A percentile compares a stretch with the other conserved stretches of the same genome.
These are phyloP conservation scores for Deilephila porcellus DNA, from an alignment of 2,888 invertebrate species.

Conservation along the genomic window DNA sequence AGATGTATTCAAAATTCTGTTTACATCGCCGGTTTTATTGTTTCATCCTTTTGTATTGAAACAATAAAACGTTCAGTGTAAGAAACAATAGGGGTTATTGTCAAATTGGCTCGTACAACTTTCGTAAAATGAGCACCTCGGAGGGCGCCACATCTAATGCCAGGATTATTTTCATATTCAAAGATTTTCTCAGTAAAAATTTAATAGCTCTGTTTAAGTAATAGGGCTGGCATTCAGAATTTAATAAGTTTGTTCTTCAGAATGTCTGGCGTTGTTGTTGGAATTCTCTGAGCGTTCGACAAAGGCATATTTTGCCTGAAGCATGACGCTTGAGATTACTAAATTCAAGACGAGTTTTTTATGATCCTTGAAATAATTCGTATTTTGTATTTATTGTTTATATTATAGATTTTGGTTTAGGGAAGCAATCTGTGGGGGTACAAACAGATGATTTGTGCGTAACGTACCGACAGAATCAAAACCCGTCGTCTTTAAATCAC, in stretches of 20 bases:
- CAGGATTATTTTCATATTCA: conserved; percentile 8
- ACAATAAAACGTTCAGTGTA: conserved; percentile 14
- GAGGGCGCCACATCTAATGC: neutral
- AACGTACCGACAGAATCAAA: too few species aligned
- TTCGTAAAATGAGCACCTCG: neutral
- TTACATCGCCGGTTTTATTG: conserved; percentile 7
- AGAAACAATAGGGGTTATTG: conserved; percentile 8
- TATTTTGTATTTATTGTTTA: neutral
- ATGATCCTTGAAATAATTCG: neutral
- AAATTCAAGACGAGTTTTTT: neutral
- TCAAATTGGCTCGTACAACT: conserved; percentile 12
- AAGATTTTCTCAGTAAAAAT: neutral
- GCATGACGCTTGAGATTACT: neutral
- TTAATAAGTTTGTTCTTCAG: neutral
- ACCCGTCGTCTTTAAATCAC: too few species aligned
- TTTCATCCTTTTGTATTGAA: conserved; percentile 11
- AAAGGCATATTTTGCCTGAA: conserved; percentile 5
- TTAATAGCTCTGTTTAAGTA: neutral
- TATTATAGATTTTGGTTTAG: neutral
- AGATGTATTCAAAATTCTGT: conserved; percentile 9
- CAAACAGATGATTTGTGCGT: too few species aligned
- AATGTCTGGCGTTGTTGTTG: neutral
- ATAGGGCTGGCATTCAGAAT: neutral
- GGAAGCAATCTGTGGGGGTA: too few species aligned
- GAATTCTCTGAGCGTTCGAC: neutral